A percentile compares a stretch with the other conserved stretches of the same genome.
These are phyloP conservation scores for Leptestheria dahalacensis DNA, from an alignment of 1,140 invertebrate species.

Conservation along the genomic window DNA sequence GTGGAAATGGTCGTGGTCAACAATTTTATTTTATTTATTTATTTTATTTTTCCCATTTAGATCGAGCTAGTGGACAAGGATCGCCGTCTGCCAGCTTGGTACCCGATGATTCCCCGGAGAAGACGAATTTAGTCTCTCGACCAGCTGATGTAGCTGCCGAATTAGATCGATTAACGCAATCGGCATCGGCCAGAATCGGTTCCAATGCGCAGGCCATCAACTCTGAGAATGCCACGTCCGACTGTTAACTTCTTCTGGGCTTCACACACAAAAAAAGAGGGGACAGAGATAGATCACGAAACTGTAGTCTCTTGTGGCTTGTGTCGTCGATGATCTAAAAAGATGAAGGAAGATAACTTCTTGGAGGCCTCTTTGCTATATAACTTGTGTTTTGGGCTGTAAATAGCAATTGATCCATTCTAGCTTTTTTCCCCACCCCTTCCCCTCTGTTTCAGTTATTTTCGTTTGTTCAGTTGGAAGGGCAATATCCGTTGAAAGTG, in stretches of 20 bases:
- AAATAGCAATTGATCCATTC: background rate
- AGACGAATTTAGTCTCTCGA: conserved; percentile 1
- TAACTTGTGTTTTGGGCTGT: background rate
- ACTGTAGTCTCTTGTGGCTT: background rate
- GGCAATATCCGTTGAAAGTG: background rate
- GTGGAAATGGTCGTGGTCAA: no score
- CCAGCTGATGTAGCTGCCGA: conserved; percentile 7
- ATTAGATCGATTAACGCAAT: conserved; percentile 4
- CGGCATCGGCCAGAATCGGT: background rate
- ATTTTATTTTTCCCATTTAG: background rate
- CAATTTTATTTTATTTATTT: background rate
- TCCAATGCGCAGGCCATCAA: conserved; percentile 2
- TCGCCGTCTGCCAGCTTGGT: background rate
- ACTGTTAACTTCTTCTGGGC: background rate
- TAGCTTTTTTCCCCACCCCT: background rate
- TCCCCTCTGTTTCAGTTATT: no score
- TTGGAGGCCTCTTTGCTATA: background rate
- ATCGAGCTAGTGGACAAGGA: background rate
- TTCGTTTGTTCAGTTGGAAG: background rate
- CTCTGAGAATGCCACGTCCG: conserved; percentile 1
- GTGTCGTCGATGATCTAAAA: background rate
- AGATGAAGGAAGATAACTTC: background rate
- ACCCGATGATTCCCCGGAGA: background rate
- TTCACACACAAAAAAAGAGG: no score
- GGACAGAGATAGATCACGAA: background rate